Base-by-base conservation (phyloP, 37 sponge, comb jelly and placozoan genomes). In the Eunapius fragilis region DNA sequence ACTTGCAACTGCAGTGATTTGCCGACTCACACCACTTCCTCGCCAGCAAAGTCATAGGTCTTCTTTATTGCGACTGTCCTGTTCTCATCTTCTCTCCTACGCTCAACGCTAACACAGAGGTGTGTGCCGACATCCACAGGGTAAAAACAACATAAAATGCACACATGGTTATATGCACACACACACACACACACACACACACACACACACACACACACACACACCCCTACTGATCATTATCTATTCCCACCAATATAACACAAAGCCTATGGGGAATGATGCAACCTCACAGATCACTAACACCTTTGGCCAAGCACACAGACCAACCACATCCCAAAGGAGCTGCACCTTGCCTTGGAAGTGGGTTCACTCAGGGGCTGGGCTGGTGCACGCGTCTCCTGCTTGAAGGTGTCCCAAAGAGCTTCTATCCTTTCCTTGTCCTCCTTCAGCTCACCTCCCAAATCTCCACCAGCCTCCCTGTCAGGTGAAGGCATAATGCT, bases 31-130 rank as follows among this genome's bases (percentile, higher is more conserved):
- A 33, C 33, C 25, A 96, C 91, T 82, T 88, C 89, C 77, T 96
- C 96, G 79, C 97, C 97, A 58, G 97, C 97, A 90, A 94, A 97
- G 77, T 94, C 95, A 69, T 94, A 97, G 4, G 86, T 88, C 75
- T 92, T 92, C 70, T 83, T 85, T 9, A 91, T 84, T 23, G 75
- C 88, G 24, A 93, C 84, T 23, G 86, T 91, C 67, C 78, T 87
- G 75, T n/a, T 28, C 4, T 25, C 35, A 23, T 31, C 72, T 79
- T 74, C 31, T n/a, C 26, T 13, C 31, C 70, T 67, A 78, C 2
- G 33, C 68, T 37, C 67, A 73, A 37, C n/a, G n/a, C 32, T 34
- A 48, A 37, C 3, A 58, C 14, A 11, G 22, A 19, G 28, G 17
- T 27, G 11, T 24, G 24, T 25, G 35, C 25, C 12, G 34, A 82